A percentile compares a stretch with the other conserved stretches of the same genome.
Evolutionary conservation across 2,797 vertebrate genomes (phyloP).

Genomic region (Mastacembelus armatus): DNA sequence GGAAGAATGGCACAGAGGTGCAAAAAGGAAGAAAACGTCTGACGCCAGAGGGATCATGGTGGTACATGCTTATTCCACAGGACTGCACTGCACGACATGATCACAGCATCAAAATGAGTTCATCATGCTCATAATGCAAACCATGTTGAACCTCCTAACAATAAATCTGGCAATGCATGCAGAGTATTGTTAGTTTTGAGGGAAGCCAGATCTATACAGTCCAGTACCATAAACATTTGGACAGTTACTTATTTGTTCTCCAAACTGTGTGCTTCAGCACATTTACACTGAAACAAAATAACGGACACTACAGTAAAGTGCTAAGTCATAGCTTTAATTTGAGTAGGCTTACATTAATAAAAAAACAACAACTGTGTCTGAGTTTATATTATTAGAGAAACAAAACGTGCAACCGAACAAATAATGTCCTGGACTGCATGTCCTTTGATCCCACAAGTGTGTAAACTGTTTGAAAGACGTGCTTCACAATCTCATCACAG

Average conservation of each 20-base stretch:
- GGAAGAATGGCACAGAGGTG: slow-evolving; percentile 58
- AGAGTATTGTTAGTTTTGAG: slow-evolving; percentile 35
- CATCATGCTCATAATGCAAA: slow-evolving; percentile 71
- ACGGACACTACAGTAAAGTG: not conserved
- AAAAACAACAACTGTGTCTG: not conserved
- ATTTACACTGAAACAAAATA: not conserved
- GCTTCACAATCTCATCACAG: slow-evolving; percentile 38
- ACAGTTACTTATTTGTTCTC: not conserved
- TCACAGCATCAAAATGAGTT: slow-evolving; percentile 55
- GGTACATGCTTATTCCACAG: slow-evolving; percentile 67
- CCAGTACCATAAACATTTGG: not conserved
- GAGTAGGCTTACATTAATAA: not conserved
- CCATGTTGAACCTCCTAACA: slow-evolving; percentile 41
- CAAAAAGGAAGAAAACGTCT: slow-evolving; percentile 47
- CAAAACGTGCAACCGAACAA: too few relatives aligned
- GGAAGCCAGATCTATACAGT: slow-evolving; percentile 16
- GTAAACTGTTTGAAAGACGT: slow-evolving; percentile 33
- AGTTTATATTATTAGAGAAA: too few relatives aligned
- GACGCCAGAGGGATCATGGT: slow-evolving; percentile 52
- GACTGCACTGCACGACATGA: slow-evolving; percentile 66
- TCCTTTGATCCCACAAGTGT: slow-evolving; percentile 28
- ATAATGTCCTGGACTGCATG: not conserved
- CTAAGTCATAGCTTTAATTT: not conserved
- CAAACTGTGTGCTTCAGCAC: not conserved
- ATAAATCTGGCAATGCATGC: slow-evolving; percentile 64